These are phyloP conservation scores for Sialia sialis DNA, from an alignment of 2,113 vertebrate species.

Conservation along the genomic window DNA sequence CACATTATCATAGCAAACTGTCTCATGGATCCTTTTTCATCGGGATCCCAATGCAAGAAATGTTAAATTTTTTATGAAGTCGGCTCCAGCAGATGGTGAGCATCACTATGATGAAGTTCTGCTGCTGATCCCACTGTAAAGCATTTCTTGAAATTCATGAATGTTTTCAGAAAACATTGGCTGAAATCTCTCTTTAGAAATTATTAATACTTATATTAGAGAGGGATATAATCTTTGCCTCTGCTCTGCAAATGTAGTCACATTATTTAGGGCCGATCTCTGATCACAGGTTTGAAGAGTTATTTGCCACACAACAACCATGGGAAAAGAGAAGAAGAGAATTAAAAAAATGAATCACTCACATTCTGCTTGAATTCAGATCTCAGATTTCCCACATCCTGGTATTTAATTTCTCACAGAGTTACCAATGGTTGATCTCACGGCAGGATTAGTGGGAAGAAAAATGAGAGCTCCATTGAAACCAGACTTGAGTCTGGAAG, in stretches of 20 bases:
- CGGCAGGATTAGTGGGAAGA: constrained; percentile 56
- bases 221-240: background rate
- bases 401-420: constrained; percentile 57
- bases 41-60: background rate
- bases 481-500: constrained; percentile 56
- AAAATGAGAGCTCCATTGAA: constrained; percentile 66
- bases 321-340: constrained; percentile 40
- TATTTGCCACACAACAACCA: constrained; percentile 14
- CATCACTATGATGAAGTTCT: background rate
- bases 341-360: constrained; percentile 24
- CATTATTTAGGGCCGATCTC: background rate
- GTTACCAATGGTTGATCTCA: constrained; percentile 65
- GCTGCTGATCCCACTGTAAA: background rate
- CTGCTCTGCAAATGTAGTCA: background rate
- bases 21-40: background rate
- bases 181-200: background rate
- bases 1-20: background rate
- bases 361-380: constrained; percentile 57
- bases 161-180: background rate
- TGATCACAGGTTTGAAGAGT: background rate
- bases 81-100: background rate
- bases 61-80: background rate
- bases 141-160: background rate
- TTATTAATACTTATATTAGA: background rate
- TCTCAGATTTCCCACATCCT: constrained; percentile 64